phyloP scores from a whole-genome alignment of 2,888 invertebrate species.

The Caenorhabditis drosophilae region DNA sequence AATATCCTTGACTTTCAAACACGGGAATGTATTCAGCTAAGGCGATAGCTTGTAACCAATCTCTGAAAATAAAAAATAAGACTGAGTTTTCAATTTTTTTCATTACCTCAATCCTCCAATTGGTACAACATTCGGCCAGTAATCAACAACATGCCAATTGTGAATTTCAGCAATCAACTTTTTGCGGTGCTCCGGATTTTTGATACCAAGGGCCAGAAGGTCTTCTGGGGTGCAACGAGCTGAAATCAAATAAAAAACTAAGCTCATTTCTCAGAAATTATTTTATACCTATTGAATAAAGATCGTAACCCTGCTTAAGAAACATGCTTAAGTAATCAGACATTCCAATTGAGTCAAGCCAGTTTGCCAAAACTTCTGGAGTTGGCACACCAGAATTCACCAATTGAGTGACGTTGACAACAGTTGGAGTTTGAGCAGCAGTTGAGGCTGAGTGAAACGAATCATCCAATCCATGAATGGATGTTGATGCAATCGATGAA shows the following conservation, averaged over 20 bases:
- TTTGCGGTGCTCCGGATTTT: constrained; percentile 95
- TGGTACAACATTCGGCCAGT: constrained; percentile 49
- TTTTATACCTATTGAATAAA: constrained; percentile 83
- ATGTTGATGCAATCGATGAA: constrained; percentile 69
- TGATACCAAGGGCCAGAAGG: constrained; percentile 80
- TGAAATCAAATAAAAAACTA: constrained; percentile 10
- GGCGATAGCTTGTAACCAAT: constrained; percentile 89
- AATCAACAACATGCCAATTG: constrained; percentile 53
- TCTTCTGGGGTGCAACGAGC: constrained; percentile 98
- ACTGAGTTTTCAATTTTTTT: background rate
- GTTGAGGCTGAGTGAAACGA: constrained; percentile 36
- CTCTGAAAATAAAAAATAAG: constrained; percentile 70
- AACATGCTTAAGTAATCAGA: constrained; percentile 93
- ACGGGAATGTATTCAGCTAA: constrained; percentile 90
- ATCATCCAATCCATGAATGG: constrained; percentile 77
- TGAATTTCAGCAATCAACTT: constrained; percentile 94
- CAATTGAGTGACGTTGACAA: constrained; percentile 71
- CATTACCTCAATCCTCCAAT: constrained; percentile 42
- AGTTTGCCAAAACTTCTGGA: constrained; percentile 87
- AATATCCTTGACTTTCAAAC: constrained; percentile 88
- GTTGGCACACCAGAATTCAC: constrained; percentile 79
- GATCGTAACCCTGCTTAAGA: constrained; percentile 89
- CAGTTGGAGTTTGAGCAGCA: constrained; percentile 15
- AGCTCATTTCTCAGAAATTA: background rate
- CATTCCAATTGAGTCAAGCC: constrained; percentile 90